phyloP scores from a whole-genome alignment of 92 coral and sea anemone genomes.

The Palythoa heliodiscus region DNA sequence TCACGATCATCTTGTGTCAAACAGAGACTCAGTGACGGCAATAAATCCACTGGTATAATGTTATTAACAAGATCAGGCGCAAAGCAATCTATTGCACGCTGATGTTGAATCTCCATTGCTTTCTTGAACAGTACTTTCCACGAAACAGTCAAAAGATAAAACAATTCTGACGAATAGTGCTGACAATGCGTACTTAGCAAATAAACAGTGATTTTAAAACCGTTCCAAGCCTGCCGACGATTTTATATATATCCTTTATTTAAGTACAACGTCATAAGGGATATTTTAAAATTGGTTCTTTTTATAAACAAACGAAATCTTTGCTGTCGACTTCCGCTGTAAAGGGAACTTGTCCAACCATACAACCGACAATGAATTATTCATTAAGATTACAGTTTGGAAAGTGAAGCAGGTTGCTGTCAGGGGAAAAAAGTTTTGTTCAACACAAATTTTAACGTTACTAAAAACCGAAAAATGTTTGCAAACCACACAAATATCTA shows the following conservation, averaged over 20 bases:
- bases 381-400: neutral
- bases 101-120: conserved; percentile 20
- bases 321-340: conserved; percentile 2
- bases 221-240: neutral
- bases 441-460: neutral
- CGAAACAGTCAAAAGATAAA: neutral
- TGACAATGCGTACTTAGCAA: too few species aligned
- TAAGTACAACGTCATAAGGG: neutral
- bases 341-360: conserved; percentile 5
- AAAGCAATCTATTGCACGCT: neutral
- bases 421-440: neutral
- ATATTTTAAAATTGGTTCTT: neutral
- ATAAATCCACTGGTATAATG: conserved; percentile 18
- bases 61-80: conserved; percentile 14
- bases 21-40: conserved; percentile 24
- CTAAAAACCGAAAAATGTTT: too few species aligned
- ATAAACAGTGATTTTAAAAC: neutral
- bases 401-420: neutral
- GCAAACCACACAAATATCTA: too few species aligned
- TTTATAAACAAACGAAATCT: neutral
- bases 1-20: conserved; percentile 23
- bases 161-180: neutral
- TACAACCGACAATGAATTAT: neutral
- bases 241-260: neutral
- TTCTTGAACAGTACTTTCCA: neutral